Evolutionary conservation across 2,113 vertebrate genomes (phyloP).

Genomic region (Sebastes schlegelii): DNA sequence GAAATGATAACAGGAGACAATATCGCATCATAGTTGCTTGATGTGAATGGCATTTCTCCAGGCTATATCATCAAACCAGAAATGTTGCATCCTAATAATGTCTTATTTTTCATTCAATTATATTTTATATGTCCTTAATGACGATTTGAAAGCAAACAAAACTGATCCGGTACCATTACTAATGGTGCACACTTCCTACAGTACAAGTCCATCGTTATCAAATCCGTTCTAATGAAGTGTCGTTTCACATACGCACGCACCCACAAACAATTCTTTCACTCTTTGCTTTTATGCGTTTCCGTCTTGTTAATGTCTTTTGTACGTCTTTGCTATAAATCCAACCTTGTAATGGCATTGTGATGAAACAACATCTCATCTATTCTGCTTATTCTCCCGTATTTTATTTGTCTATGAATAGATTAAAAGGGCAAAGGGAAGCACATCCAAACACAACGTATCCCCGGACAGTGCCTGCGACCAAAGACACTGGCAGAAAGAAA

Average conservation of each 20-base stretch:
- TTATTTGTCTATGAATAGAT: slow-evolving; percentile 44
- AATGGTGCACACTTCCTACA: slow-evolving; percentile 30
- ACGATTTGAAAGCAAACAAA: slow-evolving; percentile 48
- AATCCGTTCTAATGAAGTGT: slow-evolving; percentile 31
- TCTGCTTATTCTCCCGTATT: slow-evolving; percentile 3
- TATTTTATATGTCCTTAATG: slow-evolving; percentile 57
- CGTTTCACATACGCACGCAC: slow-evolving; percentile 5
- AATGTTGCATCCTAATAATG: slow-evolving; percentile 15
- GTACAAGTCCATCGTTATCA: slow-evolving; percentile 27
- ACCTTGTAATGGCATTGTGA: slow-evolving; percentile 34
- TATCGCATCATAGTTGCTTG: slow-evolving; percentile 42
- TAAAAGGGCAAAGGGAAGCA: slow-evolving; percentile 17
- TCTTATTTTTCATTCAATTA: slow-evolving; percentile 64
- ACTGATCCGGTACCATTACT: slow-evolving; percentile 27
- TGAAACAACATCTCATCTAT: slow-evolving; percentile 15
- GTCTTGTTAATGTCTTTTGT: slow-evolving; percentile 22
- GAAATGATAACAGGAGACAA: slow-evolving; percentile 56
- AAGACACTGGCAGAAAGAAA: slow-evolving; percentile 57
- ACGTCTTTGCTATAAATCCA: slow-evolving; percentile 38
- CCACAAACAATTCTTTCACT: not conserved
- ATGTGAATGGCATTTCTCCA: slow-evolving; percentile 55
- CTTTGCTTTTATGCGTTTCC: slow-evolving; percentile 22
- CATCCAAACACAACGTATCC: slow-evolving; percentile 27
- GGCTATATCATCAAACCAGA: slow-evolving; percentile 65
- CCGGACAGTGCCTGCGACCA: slow-evolving; percentile 34